phyloP scores from a whole-genome alignment of 2,888 invertebrate genomes.

The Leptopilina drosophilae region DNA sequence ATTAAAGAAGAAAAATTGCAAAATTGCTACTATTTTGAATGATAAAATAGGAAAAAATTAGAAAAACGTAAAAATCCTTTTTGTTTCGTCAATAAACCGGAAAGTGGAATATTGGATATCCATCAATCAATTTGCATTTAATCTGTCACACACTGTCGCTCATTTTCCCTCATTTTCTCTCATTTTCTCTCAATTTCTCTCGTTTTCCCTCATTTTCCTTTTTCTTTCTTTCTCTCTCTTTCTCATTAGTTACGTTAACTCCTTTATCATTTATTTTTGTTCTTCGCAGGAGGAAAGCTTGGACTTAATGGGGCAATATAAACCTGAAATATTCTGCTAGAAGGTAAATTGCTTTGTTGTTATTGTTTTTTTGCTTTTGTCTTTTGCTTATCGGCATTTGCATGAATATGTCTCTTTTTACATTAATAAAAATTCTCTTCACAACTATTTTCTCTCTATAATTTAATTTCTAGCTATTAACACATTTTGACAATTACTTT shows the following conservation, averaged over 20 bases:
- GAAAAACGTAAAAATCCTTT: too few species aligned
- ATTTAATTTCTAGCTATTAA: background rate
- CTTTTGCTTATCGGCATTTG: slow-evolving; percentile 54
- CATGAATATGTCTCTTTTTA: slow-evolving; percentile 47
- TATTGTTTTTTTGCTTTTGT: slow-evolving; percentile 72
- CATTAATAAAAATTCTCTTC: background rate
- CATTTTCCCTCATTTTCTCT: background rate
- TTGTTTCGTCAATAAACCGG: background rate
- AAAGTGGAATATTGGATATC: background rate
- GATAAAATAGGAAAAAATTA: too few species aligned
- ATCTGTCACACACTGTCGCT: slow-evolving; percentile 18
- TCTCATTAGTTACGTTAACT: slow-evolving; percentile 67
- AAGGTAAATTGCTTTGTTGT: slow-evolving; percentile 80
- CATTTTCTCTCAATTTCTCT: background rate
- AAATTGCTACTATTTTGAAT: too few species aligned
- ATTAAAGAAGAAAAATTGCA: background rate
- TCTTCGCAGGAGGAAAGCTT: slow-evolving; percentile 83
- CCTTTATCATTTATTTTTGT: slow-evolving; percentile 79
- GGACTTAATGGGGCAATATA: slow-evolving; percentile 88
- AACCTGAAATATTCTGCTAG: slow-evolving; percentile 89
- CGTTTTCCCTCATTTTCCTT: background rate
- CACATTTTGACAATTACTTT: background rate
- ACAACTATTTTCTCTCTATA: background rate
- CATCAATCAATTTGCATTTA: slow-evolving; percentile 23
- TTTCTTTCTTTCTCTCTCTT: slow-evolving; percentile 34